Evolutionary conservation across 2,888 invertebrate species (phyloP).

Genomic region (Coelinius sp.): DNA sequence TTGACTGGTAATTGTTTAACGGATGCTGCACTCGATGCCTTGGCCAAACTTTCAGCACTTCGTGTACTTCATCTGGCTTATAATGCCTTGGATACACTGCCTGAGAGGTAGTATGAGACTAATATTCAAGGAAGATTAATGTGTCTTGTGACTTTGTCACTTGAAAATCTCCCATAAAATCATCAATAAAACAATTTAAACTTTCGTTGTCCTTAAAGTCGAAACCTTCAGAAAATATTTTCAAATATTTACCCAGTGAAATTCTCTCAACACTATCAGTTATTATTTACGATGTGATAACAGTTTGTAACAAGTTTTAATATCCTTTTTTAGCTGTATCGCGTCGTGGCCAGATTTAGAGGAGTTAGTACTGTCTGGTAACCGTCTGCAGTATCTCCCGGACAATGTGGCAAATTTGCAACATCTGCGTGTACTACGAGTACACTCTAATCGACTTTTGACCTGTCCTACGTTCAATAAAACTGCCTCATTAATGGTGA

Average conservation of each 20-base stretch:
- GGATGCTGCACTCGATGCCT: slow-evolving; percentile 78
- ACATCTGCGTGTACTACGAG: slow-evolving; percentile 81
- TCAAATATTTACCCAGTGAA: not conserved
- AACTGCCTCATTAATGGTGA: slow-evolving; percentile 79
- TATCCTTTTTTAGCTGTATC: slow-evolving; percentile 73
- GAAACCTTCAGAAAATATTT: too few species aligned
- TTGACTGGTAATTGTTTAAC: slow-evolving; percentile 84
- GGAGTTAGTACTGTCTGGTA: slow-evolving; percentile 87
- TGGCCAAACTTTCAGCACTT: slow-evolving; percentile 78
- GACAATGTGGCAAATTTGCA: slow-evolving; percentile 81
- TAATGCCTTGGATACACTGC: slow-evolving; percentile 81
- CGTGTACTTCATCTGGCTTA: slow-evolving; percentile 84
- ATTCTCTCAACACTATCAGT: not conserved
- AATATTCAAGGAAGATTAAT: not conserved
- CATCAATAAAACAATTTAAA: not conserved
- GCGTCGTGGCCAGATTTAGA: slow-evolving; percentile 85
- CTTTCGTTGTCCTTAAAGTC: too few species aligned
- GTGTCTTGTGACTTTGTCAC: not conserved
- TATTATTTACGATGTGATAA: not conserved
- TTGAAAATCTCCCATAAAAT: not conserved
- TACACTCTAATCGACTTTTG: slow-evolving; percentile 86
- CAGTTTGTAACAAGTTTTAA: slow-evolving; percentile 7
- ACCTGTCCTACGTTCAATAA: slow-evolving; percentile 84
- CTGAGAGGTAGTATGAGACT: slow-evolving; percentile 75
- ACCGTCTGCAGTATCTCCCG: slow-evolving; percentile 82